Percentiles rank a stretch among this genome's conserved stretches.
Conservation (phyloP, 2,113 vertebrate genomes). For the Eurystomus gularis region DNA sequence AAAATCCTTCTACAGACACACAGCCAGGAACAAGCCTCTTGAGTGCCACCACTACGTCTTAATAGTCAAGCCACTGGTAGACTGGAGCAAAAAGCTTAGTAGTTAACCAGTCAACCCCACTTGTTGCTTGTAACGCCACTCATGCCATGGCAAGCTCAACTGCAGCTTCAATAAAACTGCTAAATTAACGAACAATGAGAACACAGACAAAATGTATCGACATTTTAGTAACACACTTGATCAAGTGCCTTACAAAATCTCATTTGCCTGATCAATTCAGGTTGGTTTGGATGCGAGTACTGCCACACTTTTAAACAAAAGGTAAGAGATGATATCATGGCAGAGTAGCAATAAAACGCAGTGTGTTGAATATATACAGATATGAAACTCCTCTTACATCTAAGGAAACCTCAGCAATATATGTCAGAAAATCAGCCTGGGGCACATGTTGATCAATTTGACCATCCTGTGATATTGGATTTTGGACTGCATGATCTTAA, state of each 20-base stretch:
- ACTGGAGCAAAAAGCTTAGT: neutral
- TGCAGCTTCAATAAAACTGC: neutral
- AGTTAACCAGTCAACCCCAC: neutral
- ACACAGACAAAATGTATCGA: constrained; percentile 6
- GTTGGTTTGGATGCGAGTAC: neutral
- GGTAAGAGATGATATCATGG: rapidly evolving
- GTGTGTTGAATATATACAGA: neutral
- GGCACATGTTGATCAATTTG: neutral
- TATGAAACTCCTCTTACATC: neutral
- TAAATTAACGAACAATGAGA: neutral
- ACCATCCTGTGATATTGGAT: neutral
- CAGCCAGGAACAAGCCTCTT: neutral
- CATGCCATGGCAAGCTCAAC: neutral
- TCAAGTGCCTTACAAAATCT: neutral
- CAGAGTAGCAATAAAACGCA: neutral
- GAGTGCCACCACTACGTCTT: too few species aligned
- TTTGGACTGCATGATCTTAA: too few species aligned
- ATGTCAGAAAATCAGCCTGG: neutral
- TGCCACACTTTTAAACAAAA: neutral
- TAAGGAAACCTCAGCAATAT: neutral
- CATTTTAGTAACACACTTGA: neutral
- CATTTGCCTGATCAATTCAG: neutral
- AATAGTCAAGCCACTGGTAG: neutral
- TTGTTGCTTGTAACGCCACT: neutral
- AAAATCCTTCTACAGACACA: neutral